Percentiles rank a stretch among this genome's conserved stretches.
These are phyloP conservation scores for Diogma glabrata DNA, from an alignment of 2,888 invertebrate species.

Conservation along the genomic window DNA sequence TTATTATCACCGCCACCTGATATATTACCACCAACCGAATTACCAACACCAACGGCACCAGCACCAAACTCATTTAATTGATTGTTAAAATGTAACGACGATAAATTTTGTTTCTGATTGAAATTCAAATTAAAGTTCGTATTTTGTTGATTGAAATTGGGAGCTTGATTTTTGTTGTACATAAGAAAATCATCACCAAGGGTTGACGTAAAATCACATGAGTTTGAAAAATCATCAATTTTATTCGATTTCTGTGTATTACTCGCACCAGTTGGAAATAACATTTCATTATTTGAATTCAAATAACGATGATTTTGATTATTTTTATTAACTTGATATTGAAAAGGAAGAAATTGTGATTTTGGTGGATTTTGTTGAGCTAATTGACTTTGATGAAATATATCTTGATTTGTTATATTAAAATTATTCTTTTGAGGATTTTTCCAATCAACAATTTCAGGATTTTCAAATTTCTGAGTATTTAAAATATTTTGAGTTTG, in stretches of 20 bases:
- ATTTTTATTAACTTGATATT: slow-evolving; percentile 26
- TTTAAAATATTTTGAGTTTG: slow-evolving; percentile 7
- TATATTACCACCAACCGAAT: slow-evolving; percentile 24
- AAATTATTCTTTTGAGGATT: slow-evolving; percentile 6
- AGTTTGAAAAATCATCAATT: slow-evolving; percentile 4
- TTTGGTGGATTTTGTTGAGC: slow-evolving; percentile 2
- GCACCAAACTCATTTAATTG: slow-evolving; percentile 11
- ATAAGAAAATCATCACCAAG: slow-evolving; percentile 6
- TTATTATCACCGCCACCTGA: slow-evolving; percentile 10
- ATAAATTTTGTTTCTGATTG: slow-evolving; percentile 4
- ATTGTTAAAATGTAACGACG: slow-evolving; percentile 5
- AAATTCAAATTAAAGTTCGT: slow-evolving; percentile 6
- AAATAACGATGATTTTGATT: slow-evolving; percentile 31
- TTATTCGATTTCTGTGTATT: neutral
- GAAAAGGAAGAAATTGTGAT: neutral
- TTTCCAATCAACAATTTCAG: slow-evolving; percentile 8
- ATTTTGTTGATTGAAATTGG: slow-evolving; percentile 8
- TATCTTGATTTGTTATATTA: slow-evolving; percentile 6
- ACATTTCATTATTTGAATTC: slow-evolving; percentile 3
- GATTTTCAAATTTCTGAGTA: slow-evolving; percentile 1
- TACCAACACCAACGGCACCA: slow-evolving; percentile 23
- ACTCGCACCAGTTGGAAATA: neutral
- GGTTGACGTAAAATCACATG: neutral
- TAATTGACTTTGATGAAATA: slow-evolving; percentile 4
- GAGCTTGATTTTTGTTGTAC: slow-evolving; percentile 6